phyloP scores from a whole-genome alignment of 2,888 invertebrate species.

The Heliconius hortense region DNA sequence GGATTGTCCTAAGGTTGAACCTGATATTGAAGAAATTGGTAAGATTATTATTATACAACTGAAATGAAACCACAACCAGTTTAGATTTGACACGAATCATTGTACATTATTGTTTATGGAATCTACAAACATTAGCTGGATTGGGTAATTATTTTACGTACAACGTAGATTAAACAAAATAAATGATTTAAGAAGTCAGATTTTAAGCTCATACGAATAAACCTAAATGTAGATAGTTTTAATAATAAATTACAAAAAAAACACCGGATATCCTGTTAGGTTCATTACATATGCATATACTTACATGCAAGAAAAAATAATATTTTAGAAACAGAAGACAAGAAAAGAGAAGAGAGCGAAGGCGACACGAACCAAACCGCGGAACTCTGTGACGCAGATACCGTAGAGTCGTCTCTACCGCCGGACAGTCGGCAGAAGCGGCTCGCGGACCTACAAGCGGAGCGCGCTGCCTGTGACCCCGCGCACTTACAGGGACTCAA shows the following conservation, averaged over 20 bases:
- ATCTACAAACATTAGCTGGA: no score
- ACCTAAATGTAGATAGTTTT: no score
- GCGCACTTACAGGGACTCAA: slow-evolving; percentile 88
- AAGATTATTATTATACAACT: background rate
- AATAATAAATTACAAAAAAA: background rate
- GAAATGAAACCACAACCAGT: background rate
- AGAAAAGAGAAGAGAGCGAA: slow-evolving; percentile 73
- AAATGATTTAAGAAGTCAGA: no score
- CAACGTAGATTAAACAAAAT: no score
- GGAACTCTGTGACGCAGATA: slow-evolving; percentile 83
- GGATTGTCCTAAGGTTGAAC: slow-evolving; percentile 63
- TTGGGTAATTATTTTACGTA: no score
- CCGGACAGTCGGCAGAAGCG: slow-evolving; percentile 85
- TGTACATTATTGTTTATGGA: no score
- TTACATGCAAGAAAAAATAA: background rate
- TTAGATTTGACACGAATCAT: background rate
- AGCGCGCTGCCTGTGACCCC: slow-evolving; percentile 91
- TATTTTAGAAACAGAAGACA: slow-evolving; percentile 65
- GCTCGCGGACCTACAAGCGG: slow-evolving; percentile 85
- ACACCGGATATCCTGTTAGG: background rate
- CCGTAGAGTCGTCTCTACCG: slow-evolving; percentile 87
- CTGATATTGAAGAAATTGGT: slow-evolving; percentile 38
- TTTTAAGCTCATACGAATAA: no score
- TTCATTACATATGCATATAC: no score
- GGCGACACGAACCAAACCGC: slow-evolving; percentile 80